Evolutionary conservation across 1,140 invertebrate genomes (phyloP).

Genomic region (Caenorhabditis tropicalis): DNA sequence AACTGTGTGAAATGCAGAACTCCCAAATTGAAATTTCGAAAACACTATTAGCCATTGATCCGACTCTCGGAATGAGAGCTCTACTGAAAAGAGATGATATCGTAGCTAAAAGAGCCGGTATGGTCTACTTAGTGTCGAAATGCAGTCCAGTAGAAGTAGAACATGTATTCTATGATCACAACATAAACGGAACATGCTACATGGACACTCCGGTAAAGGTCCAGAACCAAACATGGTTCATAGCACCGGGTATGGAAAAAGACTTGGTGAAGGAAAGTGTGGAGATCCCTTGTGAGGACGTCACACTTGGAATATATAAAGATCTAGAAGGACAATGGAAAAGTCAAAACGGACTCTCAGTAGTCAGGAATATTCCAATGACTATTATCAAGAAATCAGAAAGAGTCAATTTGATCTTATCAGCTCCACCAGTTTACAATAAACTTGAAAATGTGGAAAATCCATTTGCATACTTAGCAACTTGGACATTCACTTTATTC

Average conservation of each 20-base stretch:
- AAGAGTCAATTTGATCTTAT: neutral
- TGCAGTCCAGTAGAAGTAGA: neutral
- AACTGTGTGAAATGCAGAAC: neutral
- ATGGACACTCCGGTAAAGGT: neutral
- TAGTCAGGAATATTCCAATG: neutral
- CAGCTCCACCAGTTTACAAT: neutral
- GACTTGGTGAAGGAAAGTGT: neutral
- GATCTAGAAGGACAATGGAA: neutral
- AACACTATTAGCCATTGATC: neutral
- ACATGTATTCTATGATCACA: neutral
- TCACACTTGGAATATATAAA: neutral
- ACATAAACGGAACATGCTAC: neutral
- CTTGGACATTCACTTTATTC: neutral
- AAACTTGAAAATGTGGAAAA: neutral
- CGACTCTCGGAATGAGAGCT: neutral
- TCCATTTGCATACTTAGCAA: neutral
- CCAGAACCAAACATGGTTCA: neutral
- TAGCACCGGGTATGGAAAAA: neutral
- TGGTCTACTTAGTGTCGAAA: neutral
- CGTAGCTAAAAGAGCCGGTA: neutral
- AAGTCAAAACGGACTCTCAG: neutral
- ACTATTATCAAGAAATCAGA: neutral
- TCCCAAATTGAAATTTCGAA: neutral
- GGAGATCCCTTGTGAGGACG: neutral
- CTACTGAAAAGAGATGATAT: neutral